A percentile compares a stretch with the other conserved stretches of the same genome.
phyloP scores from a whole-genome alignment of 1,140 invertebrate species.

The Brachionus paranguensis region DNA sequence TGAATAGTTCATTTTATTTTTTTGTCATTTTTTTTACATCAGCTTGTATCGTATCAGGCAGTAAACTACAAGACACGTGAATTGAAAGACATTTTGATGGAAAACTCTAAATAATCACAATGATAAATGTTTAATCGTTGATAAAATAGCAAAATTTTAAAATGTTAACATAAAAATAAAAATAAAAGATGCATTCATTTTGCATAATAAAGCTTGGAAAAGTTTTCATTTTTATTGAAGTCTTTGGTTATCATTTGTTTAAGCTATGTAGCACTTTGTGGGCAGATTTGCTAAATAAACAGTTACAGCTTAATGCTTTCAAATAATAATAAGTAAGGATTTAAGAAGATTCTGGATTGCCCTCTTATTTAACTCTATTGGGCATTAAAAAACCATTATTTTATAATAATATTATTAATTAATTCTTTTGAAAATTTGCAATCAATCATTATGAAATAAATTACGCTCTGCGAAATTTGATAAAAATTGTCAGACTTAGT shows the following conservation, averaged over 20 bases:
- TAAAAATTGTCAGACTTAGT: no score
- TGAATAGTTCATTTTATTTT: no score
- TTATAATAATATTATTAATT: neutral
- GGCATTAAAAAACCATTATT: neutral
- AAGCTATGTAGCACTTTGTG: neutral
- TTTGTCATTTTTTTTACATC: neutral
- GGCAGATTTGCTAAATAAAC: neutral
- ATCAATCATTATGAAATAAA: neutral
- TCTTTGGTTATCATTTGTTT: neutral
- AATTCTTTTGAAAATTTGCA: neutral
- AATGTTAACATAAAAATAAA: neutral
- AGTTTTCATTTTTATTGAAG: no score
- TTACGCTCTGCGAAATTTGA: neutral
- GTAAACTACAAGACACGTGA: neutral
- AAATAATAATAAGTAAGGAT: no score
- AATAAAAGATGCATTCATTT: neutral
- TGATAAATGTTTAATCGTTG: neutral
- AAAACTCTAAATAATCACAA: neutral
- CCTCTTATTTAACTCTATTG: neutral
- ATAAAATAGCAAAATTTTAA: neutral
- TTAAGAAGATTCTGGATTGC: neutral
- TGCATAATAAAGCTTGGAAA: neutral
- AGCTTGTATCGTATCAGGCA: neutral
- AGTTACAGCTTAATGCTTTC: neutral
- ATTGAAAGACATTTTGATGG: neutral